phyloP scores from a whole-genome alignment of 1,140 invertebrate species.

The Drosophila eugracilis region DNA sequence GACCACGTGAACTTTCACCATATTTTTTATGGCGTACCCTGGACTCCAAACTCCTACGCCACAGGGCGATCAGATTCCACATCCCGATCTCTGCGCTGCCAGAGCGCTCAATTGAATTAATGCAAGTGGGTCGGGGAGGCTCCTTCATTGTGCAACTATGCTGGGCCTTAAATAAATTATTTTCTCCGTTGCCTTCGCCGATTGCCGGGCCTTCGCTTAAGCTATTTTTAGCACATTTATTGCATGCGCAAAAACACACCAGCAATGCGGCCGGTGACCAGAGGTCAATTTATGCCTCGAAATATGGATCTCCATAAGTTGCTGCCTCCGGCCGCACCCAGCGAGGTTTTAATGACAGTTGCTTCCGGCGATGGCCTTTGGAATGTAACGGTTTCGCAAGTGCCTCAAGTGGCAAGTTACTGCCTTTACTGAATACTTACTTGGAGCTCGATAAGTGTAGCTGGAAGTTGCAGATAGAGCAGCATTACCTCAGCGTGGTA shows the following conservation, averaged over 20 bases:
- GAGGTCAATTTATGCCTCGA: slow-evolving; percentile 71
- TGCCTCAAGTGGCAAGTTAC: slow-evolving; percentile 33
- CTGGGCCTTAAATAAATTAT: slow-evolving; percentile 59
- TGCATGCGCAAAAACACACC: slow-evolving; percentile 57
- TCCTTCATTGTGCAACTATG: slow-evolving; percentile 34
- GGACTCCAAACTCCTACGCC: neutral
- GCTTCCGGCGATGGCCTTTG: slow-evolving; percentile 52
- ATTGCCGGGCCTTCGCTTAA: slow-evolving; percentile 34
- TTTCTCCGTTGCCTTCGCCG: slow-evolving; percentile 35
- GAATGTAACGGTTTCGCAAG: slow-evolving; percentile 27
- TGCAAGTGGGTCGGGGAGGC: slow-evolving; percentile 10
- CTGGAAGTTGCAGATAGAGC: slow-evolving; percentile 5
- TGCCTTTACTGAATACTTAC: slow-evolving; percentile 6
- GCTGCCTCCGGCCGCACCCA: slow-evolving; percentile 5
- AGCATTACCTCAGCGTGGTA: neutral
- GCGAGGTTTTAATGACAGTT: slow-evolving; percentile 63
- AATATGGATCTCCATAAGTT: slow-evolving; percentile 29
- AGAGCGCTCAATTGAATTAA: slow-evolving; percentile 63
- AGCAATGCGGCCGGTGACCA: slow-evolving; percentile 62
- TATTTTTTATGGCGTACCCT: slow-evolving; percentile 4
- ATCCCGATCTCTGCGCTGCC: slow-evolving; percentile 16
- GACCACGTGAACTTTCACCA: slow-evolving; percentile 73
- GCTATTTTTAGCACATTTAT: slow-evolving; percentile 80
- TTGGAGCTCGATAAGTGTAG: neutral
- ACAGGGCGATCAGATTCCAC: slow-evolving; percentile 11